Evolutionary conservation across 2,797 vertebrate genomes (phyloP).

Genomic region (Glyptemys insculpta): DNA sequence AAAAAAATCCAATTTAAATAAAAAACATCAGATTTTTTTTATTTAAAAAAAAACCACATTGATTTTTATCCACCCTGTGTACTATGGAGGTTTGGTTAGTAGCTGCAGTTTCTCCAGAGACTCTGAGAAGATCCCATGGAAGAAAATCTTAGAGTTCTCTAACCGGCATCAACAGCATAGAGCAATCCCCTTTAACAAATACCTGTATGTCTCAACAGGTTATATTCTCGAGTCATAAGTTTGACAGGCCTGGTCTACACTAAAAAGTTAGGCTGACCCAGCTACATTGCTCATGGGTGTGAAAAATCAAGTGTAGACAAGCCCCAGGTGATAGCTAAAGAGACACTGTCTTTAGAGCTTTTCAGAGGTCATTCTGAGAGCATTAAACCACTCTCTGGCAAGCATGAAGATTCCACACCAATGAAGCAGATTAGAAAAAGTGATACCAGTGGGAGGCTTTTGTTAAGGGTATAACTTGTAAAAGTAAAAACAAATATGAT

Average conservation of each 20-base stretch:
- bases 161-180: neutral
- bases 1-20: too few relatives aligned
- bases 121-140: neutral
- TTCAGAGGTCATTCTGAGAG: neutral
- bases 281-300: neutral
- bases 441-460: neutral
- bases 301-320: neutral
- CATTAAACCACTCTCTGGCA: neutral
- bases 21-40: too few relatives aligned
- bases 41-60: too few relatives aligned
- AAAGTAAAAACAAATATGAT: neutral
- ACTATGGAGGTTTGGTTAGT: neutral
- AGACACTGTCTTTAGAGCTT: neutral
- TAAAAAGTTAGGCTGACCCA: neutral
- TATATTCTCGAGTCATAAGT: neutral
- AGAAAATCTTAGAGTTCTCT: neutral
- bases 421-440: neutral
- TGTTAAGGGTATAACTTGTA: neutral
- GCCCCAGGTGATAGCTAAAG: neutral
- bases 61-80: too few relatives aligned
- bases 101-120: neutral
- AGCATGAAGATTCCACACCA: neutral
- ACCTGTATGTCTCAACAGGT: neutral
- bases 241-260: neutral
- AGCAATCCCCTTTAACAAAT: neutral